phyloP scores from a whole-genome alignment of 2,797 vertebrate species.

The Enteromius afrohamiltoni region DNA sequence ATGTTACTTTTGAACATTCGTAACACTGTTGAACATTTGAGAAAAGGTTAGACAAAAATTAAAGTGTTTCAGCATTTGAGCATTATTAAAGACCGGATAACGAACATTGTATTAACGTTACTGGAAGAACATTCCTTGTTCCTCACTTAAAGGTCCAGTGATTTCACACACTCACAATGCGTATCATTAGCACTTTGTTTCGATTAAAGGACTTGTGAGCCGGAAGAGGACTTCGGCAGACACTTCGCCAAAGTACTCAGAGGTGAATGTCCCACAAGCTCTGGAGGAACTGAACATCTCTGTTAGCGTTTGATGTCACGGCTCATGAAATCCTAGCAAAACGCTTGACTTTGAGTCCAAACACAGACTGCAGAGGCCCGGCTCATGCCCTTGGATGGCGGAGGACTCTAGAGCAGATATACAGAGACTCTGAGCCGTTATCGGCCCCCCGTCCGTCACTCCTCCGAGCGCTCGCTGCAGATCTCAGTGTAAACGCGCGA shows the following conservation, averaged over 20 bases:
- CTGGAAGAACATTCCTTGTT: background rate
- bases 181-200: conserved; percentile 3
- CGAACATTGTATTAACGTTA: background rate
- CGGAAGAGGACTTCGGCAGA: background rate
- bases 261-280: conserved; percentile 23
- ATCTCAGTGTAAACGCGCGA: background rate
- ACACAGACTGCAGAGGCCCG: background rate
- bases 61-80: background rate
- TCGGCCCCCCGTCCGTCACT: background rate
- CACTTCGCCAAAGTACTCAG: conserved; percentile 16
- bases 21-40: background rate
- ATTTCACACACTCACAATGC: background rate
- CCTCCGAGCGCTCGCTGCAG: background rate
- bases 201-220: background rate
- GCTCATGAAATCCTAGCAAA: background rate
- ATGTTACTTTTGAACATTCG: background rate
- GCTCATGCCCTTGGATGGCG: background rate
- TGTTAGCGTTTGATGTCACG: background rate
- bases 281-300: background rate
- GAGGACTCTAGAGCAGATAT: conserved; percentile 32
- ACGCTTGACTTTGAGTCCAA: conserved; percentile 5
- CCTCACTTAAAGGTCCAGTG: background rate
- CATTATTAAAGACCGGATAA: background rate
- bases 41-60: background rate
- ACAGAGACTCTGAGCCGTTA: conserved; percentile 4